Evolutionary conservation across 2,888 invertebrate species (phyloP), one percentile per base, ranked within the genome.

Genomic region (Phortica magna): DNA sequence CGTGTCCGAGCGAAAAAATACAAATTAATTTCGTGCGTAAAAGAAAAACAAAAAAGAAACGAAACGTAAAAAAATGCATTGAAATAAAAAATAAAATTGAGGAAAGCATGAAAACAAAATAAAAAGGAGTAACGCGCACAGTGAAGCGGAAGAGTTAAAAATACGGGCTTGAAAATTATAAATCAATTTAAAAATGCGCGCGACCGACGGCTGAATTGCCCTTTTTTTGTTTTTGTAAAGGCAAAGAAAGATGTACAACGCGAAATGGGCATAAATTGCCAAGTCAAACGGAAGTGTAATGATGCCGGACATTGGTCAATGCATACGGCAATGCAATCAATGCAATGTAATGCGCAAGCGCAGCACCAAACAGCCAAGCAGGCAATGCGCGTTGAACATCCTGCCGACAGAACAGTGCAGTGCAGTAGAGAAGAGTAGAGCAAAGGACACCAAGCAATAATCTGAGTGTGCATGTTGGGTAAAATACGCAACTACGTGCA

Each of bases 211-310:
- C 10, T 6, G 53, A 55, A 55, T n/a, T 17, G 79, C 78, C 75
- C 72, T 12, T 6, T 48, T 48, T 48, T 48, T 48, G 7, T 48
- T 43, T 7, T 43, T 43, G 43, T 10, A 43, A 57, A 39, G 42
- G 77, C 76, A 43, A 73, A 77, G 73, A 41, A 41, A 14, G 14
- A 48, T 12, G 48, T 48, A 9, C 48, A 31, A 31, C 19, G 14
- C 19, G 73, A 73, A 85, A 84, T 82, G 80, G 87, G 83, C 84
- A 88, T 85, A 87, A 85, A 85, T 85, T 85, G 87, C 85, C 88
- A 85, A 82, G 80, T 85, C 82, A 81, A 85, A 87, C 88, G 85
- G 85, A 85, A 88, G 80, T 80, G 83, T 87, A 87, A 88, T 85
- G 85, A 85, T 87, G 82, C 88, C 87, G 85, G 85, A 85, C 85